Conservation (phyloP, 1,140 invertebrate species). For the Episyrphus balteatus region DNA sequence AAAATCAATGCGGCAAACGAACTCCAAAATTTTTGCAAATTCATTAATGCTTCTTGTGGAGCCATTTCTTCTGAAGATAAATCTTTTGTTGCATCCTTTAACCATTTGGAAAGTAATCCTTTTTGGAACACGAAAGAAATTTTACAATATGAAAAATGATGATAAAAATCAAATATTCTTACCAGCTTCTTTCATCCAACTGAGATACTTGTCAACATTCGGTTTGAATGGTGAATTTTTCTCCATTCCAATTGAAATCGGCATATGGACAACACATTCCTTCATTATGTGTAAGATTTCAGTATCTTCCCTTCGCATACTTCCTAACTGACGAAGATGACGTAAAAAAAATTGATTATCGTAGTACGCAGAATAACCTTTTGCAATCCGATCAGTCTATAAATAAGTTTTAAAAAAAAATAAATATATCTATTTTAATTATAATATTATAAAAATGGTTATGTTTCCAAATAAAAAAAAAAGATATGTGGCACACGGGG, state of each 20-base stretch:
- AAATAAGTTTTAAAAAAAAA: neutral
- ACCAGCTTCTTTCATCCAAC: slow-evolving; percentile 58
- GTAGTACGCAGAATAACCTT: slow-evolving; percentile 63
- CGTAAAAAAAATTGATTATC: slow-evolving; percentile 65
- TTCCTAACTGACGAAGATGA: slow-evolving; percentile 46
- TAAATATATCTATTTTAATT: slow-evolving; percentile 4
- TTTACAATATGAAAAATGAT: neutral
- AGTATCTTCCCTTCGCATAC: slow-evolving; percentile 38
- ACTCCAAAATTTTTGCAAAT: slow-evolving; percentile 63
- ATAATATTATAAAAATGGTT: too few species aligned
- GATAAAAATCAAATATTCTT: neutral
- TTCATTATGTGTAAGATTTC: slow-evolving; percentile 65
- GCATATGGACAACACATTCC: slow-evolving; percentile 67
- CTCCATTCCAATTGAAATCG: slow-evolving; percentile 64
- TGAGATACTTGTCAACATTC: slow-evolving; percentile 52
- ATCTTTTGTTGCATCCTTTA: slow-evolving; percentile 54
- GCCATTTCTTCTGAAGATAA: slow-evolving; percentile 39
- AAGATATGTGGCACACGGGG: too few species aligned
- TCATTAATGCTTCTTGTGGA: slow-evolving; percentile 53
- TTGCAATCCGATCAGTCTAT: slow-evolving; percentile 44
- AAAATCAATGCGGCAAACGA: slow-evolving; percentile 55
- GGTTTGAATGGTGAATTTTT: slow-evolving; percentile 69
- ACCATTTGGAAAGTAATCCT: slow-evolving; percentile 60
- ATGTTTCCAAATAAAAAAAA: too few species aligned
- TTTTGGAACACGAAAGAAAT: neutral